Conservation (phyloP, 2,113 vertebrate species). For the Cyanoliseus patagonus region DNA sequence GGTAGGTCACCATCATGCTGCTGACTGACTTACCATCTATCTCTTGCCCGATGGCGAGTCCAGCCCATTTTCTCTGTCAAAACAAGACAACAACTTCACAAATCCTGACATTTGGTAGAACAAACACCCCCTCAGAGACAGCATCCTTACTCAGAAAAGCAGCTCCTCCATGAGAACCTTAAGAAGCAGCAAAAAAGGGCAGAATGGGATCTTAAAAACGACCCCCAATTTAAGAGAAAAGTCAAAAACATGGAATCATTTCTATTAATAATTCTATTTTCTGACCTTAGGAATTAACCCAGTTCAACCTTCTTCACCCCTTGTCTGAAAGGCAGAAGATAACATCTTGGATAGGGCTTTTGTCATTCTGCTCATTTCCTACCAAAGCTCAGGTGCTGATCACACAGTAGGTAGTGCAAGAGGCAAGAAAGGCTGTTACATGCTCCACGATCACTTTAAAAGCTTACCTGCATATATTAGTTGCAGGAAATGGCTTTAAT, state of each 20-base stretch:
- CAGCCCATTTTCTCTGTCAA: constrained; percentile 94
- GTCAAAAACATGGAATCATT: neutral
- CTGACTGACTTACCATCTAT: constrained; percentile 84
- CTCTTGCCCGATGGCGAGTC: constrained; percentile 91
- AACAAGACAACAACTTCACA: neutral
- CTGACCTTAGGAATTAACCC: neutral
- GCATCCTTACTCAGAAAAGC: neutral
- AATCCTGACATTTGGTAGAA: neutral
- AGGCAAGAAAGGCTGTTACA: neutral
- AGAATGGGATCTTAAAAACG: neutral
- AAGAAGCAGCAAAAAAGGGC: neutral
- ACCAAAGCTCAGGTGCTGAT: neutral
- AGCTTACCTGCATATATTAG: rapidly evolving
- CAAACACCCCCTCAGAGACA: neutral
- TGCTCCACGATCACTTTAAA: neutral
- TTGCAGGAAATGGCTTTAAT: neutral
- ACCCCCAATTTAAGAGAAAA: neutral
- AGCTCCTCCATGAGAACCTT: rapidly evolving
- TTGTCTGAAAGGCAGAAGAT: neutral
- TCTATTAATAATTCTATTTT: neutral
- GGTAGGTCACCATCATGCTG: rapidly evolving
- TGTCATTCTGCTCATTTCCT: neutral
- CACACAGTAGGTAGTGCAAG: too few species aligned
- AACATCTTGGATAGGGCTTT: rapidly evolving
- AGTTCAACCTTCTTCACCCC: neutral